phyloP scores from a whole-genome alignment of 2,888 invertebrate species.

The Eupeodes luniger region DNA sequence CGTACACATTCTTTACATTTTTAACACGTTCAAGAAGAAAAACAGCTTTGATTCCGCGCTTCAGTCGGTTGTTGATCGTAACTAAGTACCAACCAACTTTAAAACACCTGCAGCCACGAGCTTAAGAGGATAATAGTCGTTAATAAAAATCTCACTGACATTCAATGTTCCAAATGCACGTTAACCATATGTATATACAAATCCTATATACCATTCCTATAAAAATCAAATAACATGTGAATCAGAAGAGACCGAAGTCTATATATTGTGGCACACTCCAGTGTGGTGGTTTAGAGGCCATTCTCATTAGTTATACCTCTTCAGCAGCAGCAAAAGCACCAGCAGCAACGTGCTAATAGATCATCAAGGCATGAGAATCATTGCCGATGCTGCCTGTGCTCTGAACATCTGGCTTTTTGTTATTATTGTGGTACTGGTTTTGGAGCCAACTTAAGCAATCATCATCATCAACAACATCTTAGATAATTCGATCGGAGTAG shows the following conservation, averaged over 20 bases:
- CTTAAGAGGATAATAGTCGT: not conserved
- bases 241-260: slow-evolving; percentile 14
- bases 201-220: not conserved
- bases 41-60: too few species aligned
- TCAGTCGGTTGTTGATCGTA: too few species aligned
- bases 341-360: slow-evolving; percentile 69
- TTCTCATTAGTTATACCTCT: slow-evolving; percentile 60
- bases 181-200: not conserved
- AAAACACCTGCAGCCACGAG: slow-evolving; percentile 37
- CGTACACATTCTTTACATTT: too few species aligned
- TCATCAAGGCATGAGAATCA: slow-evolving; percentile 63
- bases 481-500: slow-evolving; percentile 58
- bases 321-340: slow-evolving; percentile 6
- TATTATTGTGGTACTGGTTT: slow-evolving; percentile 1
- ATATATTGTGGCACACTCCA: not conserved
- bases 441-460: slow-evolving; percentile 38
- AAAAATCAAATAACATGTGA: slow-evolving; percentile 11
- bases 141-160: slow-evolving; percentile 13
- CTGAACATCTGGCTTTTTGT: slow-evolving; percentile 51
- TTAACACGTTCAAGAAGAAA: too few species aligned
- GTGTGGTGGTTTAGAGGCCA: slow-evolving; percentile 46
- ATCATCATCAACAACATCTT: slow-evolving; percentile 13
- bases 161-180: not conserved
- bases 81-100: not conserved
- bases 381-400: slow-evolving; percentile 15